Base-by-base conservation (phyloP, 2,888 invertebrate species). In the Watsonalla cultraria region DNA sequence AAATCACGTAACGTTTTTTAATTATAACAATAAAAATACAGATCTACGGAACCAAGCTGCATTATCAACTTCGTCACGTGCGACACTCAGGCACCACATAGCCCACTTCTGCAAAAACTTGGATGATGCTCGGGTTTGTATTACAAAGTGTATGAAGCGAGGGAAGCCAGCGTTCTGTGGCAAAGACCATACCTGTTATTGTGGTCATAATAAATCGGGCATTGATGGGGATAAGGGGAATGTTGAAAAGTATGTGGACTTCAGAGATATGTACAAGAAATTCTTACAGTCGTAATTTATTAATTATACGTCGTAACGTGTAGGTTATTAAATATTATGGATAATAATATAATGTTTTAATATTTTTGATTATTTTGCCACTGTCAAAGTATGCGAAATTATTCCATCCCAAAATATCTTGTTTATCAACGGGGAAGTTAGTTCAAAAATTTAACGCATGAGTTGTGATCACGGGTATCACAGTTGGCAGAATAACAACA, bases 121-220 rank as follows among this genome's bases (percentile, higher is more conserved):
- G 0, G 69, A 79, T 0, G 45, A 62, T 7, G 90, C 89, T 0
- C 70, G 83, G 15, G 0, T 49, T 2, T 90, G 90, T 46, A 87
- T 90, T n/a, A 64, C 65, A 15, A 76, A 61, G 14, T 90, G 90
- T 50, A 77, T 83, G 77, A 51, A 64, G 14, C 9, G 56, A 1
- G 82, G 82, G 0, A 80, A 83, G 51, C 84, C 88, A 15, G 89
- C 90, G 0, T 90, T 89, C 56, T 90, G 90, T 45, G 88, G 87
- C 0, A 89, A 88, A 56, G 88, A 90, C 55, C 87, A 89, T 52
- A 59, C 66, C 0, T 90, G 90, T 42, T 87, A 89, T 57, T 90
- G 90, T 35, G 84, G 89, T 0, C 89, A 89, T 51, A 74, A 56
- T n/a, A 78, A 54, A 0, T 58, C 61, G 0, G 66, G 64, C 0